Conservation (phyloP, 2,113 vertebrate genomes). For the Agelaius tricolor region DNA sequence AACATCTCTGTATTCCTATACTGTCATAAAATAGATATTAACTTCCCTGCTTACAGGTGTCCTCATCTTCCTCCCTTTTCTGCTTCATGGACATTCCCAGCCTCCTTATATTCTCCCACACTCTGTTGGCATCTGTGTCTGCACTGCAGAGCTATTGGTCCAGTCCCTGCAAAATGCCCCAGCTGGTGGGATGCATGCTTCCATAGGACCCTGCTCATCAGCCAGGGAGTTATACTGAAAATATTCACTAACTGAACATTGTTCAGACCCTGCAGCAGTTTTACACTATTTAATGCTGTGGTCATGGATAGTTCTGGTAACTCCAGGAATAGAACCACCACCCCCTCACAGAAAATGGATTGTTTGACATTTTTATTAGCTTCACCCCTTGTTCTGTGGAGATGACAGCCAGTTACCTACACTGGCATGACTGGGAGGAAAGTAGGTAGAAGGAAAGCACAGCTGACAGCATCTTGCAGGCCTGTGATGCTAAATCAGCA, state of each 20-base stretch:
- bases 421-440: neutral
- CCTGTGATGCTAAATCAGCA: conserved; percentile 39
- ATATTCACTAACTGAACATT: neutral
- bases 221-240: neutral
- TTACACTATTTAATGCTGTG: neutral
- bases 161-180: neutral
- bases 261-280: neutral
- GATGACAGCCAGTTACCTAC: conserved; percentile 29
- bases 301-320: conserved; percentile 20
- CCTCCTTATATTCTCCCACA: neutral
- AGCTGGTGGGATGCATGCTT: rapidly evolving
- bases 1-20: neutral
- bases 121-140: neutral
- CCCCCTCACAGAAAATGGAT: neutral
- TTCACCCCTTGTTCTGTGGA: conserved; percentile 11
- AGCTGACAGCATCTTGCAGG: conserved; percentile 24
- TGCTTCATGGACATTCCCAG: neutral
- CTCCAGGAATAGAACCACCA: conserved; percentile 26
- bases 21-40: neutral
- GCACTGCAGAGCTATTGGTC: neutral
- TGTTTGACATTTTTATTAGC: conserved; percentile 32
- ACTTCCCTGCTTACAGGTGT: neutral
- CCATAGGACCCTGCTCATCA: neutral
- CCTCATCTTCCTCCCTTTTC: neutral
- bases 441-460: neutral